Evolutionary conservation across 2,797 vertebrate species (phyloP).

Genomic region (Rallus crepitans): DNA sequence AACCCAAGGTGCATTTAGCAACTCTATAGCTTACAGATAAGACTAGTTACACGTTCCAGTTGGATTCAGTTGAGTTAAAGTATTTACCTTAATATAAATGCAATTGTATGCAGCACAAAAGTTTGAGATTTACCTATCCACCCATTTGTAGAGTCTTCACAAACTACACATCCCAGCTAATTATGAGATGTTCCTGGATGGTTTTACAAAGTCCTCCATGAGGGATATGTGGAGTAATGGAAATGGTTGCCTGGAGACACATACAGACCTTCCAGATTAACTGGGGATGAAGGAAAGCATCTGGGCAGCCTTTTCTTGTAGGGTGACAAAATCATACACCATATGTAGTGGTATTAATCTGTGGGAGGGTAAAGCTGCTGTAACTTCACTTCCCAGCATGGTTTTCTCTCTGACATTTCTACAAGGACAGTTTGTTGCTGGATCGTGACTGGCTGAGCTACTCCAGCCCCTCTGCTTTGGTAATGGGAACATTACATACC

Average conservation of each 20-base stretch:
- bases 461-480: background rate
- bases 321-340: background rate
- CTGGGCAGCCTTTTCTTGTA: background rate
- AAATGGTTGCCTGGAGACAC: background rate
- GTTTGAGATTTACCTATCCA: background rate
- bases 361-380: background rate
- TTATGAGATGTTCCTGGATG: background rate
- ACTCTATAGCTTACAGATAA: background rate
- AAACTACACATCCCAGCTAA: background rate
- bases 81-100: background rate
- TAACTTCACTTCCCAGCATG: background rate
- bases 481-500: background rate
- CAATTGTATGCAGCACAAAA: background rate
- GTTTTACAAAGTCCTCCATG: background rate
- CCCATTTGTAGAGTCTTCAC: background rate
- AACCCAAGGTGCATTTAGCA: background rate
- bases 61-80: background rate
- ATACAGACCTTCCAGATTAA: background rate
- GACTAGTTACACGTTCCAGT: background rate
- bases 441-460: background rate
- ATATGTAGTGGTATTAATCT: background rate
- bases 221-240: background rate
- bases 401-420: constrained; percentile 10
- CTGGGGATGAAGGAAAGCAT: background rate
- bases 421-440: background rate